These are phyloP conservation scores for Trochalopteron elliotii DNA, from an alignment of 2,113 vertebrate genomes.

Conservation along the genomic window DNA sequence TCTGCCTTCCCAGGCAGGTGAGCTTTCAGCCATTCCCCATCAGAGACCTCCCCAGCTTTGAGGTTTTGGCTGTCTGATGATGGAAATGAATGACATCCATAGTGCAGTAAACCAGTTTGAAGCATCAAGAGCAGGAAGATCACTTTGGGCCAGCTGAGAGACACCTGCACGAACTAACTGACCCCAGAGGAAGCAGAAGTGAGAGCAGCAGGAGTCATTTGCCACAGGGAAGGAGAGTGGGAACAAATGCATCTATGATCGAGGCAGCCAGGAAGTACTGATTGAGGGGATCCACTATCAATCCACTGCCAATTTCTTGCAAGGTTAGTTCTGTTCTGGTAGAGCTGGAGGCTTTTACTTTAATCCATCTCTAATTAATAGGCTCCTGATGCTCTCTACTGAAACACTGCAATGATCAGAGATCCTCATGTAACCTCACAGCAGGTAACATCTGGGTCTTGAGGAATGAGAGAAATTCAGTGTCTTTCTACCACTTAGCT, in stretches of 20 bases:
- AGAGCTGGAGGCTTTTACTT: background rate
- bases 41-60: rapidly evolving
- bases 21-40: background rate
- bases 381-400: background rate
- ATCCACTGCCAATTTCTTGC: background rate
- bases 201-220: background rate
- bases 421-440: background rate
- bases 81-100: background rate
- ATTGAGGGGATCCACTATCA: background rate
- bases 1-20: background rate
- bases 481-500: background rate
- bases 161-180: background rate
- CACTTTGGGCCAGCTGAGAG: background rate
- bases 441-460: background rate
- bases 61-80: background rate
- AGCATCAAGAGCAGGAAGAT: background rate
- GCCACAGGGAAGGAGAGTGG: background rate
- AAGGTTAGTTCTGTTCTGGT: background rate
- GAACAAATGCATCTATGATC: rapidly evolving
- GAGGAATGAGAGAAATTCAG: background rate
- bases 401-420: background rate
- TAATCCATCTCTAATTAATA: background rate
- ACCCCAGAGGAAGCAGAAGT: background rate
- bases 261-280: background rate
- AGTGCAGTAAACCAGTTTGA: background rate